Evolutionary conservation across 2,797 vertebrate genomes (phyloP).

Genomic region (Leptatherina wallacei): DNA sequence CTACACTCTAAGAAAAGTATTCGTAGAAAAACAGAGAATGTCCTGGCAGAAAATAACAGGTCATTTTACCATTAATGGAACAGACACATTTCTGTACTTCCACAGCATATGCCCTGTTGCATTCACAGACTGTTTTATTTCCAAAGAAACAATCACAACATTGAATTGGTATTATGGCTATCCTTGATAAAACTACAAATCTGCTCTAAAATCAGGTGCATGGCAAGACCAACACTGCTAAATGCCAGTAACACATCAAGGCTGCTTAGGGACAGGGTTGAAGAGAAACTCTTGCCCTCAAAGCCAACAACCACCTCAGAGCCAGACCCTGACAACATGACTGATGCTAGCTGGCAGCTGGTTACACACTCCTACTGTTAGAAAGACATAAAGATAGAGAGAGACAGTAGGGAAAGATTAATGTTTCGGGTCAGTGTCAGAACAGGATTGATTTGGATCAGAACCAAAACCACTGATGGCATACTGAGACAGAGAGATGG

Average conservation of each 20-base stretch:
- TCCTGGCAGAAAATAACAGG: no score
- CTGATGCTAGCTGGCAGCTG: conserved; percentile 79
- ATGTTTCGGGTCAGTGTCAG: conserved; percentile 78
- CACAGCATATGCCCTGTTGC: no score
- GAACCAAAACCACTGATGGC: conserved; percentile 81
- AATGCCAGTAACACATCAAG: conserved; percentile 47
- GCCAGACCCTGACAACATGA: conserved; percentile 78
- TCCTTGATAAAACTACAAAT: conserved; percentile 20
- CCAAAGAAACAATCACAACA: not conserved
- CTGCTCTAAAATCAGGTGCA: conserved; percentile 28
- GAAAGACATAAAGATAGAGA: conserved; percentile 72
- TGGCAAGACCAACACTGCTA: conserved; percentile 31
- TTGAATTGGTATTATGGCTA: conserved; percentile 8
- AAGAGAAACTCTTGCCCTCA: conserved; percentile 67
- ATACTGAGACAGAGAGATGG: conserved; percentile 76
- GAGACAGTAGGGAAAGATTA: conserved; percentile 76
- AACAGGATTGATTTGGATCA: conserved; percentile 80
- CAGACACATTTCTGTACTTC: no score
- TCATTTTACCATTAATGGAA: no score
- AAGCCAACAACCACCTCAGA: conserved; percentile 65
- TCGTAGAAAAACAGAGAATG: no score
- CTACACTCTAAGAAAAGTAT: no score
- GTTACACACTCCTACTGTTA: conserved; percentile 77
- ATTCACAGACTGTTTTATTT: not conserved
- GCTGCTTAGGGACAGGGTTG: conserved; percentile 56